phyloP scores from a whole-genome alignment of 2,888 invertebrate genomes.

The Gari tellinella region DNA sequence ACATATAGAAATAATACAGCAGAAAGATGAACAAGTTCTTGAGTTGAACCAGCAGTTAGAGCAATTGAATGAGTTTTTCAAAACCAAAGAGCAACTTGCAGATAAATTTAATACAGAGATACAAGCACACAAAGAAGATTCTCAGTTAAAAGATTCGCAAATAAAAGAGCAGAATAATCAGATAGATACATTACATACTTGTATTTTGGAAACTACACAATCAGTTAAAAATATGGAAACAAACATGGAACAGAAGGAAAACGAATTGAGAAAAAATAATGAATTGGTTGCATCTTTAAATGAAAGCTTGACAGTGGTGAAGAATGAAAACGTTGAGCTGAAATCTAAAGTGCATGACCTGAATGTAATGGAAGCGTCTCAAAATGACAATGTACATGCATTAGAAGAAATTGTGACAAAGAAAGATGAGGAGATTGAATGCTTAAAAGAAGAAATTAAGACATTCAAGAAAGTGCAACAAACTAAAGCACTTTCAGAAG shows the following conservation, averaged over 20 bases:
- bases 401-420: too few species aligned
- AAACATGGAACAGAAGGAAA: constrained; percentile 11
- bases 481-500: too few species aligned
- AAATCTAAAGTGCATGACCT: constrained; percentile 1
- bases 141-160: constrained; percentile 7
- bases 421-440: too few species aligned
- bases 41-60: constrained; percentile 1
- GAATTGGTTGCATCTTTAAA: constrained; percentile 15
- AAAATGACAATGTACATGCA: background rate
- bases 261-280: constrained; percentile 19
- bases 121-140: background rate
- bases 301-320: background rate
- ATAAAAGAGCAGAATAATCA: constrained; percentile 19
- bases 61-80: background rate
- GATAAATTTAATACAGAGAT: too few species aligned
- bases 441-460: too few species aligned
- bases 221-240: background rate
- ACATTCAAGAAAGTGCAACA: too few species aligned
- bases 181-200: constrained; percentile 20
- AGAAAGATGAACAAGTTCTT: constrained; percentile 3
- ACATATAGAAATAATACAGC: background rate
- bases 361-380: background rate
- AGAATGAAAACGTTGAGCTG: background rate
- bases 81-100: too few species aligned
- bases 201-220: constrained; percentile 3